Base-by-base conservation (phyloP, 2,113 vertebrate species). In the Acanthisitta chloris region DNA sequence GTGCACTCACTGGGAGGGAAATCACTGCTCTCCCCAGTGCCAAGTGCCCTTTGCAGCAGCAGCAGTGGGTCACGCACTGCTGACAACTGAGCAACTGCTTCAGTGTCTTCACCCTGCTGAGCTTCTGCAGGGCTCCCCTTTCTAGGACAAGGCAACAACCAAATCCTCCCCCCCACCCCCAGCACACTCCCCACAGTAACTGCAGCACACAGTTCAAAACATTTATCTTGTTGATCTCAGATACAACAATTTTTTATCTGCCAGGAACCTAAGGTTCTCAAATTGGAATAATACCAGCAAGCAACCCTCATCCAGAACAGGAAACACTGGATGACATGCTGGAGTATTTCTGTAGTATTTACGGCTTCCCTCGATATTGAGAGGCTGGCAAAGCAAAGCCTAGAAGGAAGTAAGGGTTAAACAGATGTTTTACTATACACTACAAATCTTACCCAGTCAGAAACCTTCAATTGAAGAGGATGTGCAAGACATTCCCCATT, bases 361-460 rank as follows among this genome's bases (percentile, higher is more conserved):
- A 62, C 16, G 46, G 59, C 77, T 90, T 97, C 79, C 86, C 92
- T 71, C 57, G 21, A 2, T 10, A 28, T 4, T 42, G 96, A 95
- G 74, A 67, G 42, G 21, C 93, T 34, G 80, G 71, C 61, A 61
- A 71, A 89, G 40, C 61, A 88, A 96, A 95, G 96, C 91, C 96
- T 97, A 34, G 34, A 89, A 94, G 86, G 65, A 96, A 98, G 57
- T 38, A 91, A 95, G 40, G 42, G 81, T 94, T 88, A 94, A 83
- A 71, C 55, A 86, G 65, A 42, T 26, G 59, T 84, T 97, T 90
- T 52, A 93, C 94, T 97, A 95, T 92, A 80, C 78, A 73, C 83
- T 97, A 97, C 97, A 97, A 73, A 80, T 98, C 99, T 99, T 99
- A 99, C 99, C 99, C 99, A 99, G 98, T 98, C 98, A 99, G 98